phyloP scores from a whole-genome alignment of 1,140 invertebrate species.

The Mesaphorura yosii region DNA sequence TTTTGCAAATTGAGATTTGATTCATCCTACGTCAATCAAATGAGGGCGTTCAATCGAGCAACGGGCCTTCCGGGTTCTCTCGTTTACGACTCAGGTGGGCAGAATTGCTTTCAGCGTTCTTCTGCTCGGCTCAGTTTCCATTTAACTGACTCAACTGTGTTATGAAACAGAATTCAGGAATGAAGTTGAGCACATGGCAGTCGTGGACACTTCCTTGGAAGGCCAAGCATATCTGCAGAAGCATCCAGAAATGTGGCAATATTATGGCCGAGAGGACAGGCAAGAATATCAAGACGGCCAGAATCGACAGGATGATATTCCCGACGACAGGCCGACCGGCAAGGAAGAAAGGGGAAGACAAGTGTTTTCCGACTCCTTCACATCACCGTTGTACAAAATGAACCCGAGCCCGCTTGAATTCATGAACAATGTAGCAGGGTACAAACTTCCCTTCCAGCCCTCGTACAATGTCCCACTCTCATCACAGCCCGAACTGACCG shows the following conservation, averaged over 20 bases:
- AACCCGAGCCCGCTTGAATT: no score
- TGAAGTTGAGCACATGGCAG: conserved; percentile 34
- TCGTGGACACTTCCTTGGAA: conserved; percentile 39
- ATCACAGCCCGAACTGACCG: conserved; percentile 24
- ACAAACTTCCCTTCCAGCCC: no score
- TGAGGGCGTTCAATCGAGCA: conserved; percentile 57
- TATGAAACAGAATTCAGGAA: conserved; percentile 35
- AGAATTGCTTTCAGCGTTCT: conserved; percentile 3
- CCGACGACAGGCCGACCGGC: no score
- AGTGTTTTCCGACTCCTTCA: no score
- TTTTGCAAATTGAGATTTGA: conserved; percentile 62
- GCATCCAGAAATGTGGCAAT: conserved; percentile 36
- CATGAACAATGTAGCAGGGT: no score
- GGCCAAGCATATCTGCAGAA: conserved; percentile 37
- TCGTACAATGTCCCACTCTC: no score
- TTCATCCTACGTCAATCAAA: conserved; percentile 48
- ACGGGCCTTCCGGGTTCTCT: conserved; percentile 54
- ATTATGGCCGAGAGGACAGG: conserved; percentile 20
- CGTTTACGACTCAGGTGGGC: conserved; percentile 53
- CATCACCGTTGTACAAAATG: no score
- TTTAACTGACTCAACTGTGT: neutral
- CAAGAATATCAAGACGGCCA: neutral
- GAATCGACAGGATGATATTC: neutral
- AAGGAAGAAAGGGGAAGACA: no score
- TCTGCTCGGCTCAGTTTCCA: neutral